A percentile compares a stretch with the other conserved stretches of the same genome.
Evolutionary conservation across 1,140 invertebrate genomes (phyloP).

Genomic region (Calephelis nemesis): DNA sequence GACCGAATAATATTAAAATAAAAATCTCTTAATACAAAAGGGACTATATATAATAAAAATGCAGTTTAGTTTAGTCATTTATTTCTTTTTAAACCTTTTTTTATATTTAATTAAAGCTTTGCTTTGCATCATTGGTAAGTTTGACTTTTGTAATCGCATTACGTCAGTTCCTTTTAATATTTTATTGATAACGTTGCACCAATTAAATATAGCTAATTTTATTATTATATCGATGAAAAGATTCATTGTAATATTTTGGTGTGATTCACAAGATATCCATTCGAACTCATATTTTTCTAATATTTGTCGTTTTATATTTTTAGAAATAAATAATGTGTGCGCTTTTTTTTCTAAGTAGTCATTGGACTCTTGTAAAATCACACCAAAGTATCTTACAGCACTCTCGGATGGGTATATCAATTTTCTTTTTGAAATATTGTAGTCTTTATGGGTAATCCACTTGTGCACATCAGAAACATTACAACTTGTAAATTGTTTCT

Average conservation of each 20-base stretch:
- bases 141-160: neutral
- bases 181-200: neutral
- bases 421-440: neutral
- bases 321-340: neutral
- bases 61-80: neutral
- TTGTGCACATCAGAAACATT: neutral
- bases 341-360: conserved; percentile 4
- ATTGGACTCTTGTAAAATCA: neutral
- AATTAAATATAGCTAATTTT: neutral
- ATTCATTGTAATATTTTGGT: neutral
- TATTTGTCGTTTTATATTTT: neutral
- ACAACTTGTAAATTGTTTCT: too few species aligned
- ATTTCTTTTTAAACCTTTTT: neutral
- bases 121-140: neutral
- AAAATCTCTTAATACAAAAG: too few species aligned
- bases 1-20: too few species aligned
- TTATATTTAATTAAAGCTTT: neutral
- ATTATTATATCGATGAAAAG: neutral
- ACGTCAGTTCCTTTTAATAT: neutral
- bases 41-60: too few species aligned
- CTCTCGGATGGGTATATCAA: conserved; percentile 12
- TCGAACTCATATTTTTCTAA: neutral
- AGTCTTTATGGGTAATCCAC: neutral
- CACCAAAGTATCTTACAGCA: conserved; percentile 13
- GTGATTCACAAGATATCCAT: neutral